phyloP scores from a whole-genome alignment of 2,113 vertebrate species.

The Ivindomyrus marchei region DNA sequence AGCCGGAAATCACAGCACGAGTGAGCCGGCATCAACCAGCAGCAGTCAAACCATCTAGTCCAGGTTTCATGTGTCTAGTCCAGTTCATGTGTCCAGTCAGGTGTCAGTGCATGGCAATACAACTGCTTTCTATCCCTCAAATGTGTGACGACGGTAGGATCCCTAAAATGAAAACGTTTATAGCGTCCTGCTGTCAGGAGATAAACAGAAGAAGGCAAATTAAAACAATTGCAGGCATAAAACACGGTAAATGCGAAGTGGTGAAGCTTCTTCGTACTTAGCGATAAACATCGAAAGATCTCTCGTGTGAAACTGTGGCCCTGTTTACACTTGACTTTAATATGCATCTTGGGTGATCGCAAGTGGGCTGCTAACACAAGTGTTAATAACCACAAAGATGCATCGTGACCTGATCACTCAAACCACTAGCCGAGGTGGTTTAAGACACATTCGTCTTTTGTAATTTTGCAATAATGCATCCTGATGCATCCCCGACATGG shows the following conservation, averaged over 20 bases:
- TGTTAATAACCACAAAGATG: not conserved
- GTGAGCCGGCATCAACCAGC: not conserved
- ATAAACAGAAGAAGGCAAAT: not conserved
- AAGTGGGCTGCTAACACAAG: not conserved
- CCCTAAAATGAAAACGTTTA: not conserved
- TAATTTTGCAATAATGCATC: not conserved
- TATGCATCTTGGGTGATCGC: not conserved
- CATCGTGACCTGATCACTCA: not conserved
- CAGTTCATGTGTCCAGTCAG: not conserved
- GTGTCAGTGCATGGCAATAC: no score
- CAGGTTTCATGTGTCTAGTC: not conserved
- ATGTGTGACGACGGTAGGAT: not conserved
- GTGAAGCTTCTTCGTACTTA: not conserved
- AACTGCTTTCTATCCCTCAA: not conserved
- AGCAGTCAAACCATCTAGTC: not conserved
- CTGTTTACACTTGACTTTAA: not conserved
- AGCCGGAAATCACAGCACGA: not conserved
- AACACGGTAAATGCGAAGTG: not conserved
- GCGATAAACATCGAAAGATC: not conserved
- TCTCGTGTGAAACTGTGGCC: not conserved
- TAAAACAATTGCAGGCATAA: not conserved
- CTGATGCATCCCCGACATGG: not conserved
- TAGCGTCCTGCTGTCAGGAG: not conserved
- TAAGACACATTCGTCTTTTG: not conserved
- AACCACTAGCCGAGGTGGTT: not conserved